Evolutionary conservation across 2,797 vertebrate genomes (phyloP).

Genomic region (Gymnothorax javanicus): DNA sequence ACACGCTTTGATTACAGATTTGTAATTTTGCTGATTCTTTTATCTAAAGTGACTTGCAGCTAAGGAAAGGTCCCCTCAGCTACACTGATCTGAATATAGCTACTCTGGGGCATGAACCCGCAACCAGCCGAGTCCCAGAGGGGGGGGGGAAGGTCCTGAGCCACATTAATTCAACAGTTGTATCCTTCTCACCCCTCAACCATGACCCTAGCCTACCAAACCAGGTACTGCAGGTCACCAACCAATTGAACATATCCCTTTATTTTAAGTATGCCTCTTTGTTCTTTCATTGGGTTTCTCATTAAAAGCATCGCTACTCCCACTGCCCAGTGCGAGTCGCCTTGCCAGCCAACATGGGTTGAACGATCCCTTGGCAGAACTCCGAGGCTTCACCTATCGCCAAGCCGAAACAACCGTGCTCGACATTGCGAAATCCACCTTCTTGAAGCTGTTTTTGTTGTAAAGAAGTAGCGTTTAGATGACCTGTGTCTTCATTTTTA

Average conservation of each 20-base stretch:
- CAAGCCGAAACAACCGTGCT: neutral
- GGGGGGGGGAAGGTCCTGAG: no score
- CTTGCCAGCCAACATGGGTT: neutral
- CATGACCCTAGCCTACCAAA: slow-evolving; percentile 72
- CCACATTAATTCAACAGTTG: slow-evolving; percentile 57
- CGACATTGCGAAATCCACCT: neutral
- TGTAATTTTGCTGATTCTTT: no score
- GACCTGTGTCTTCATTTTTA: slow-evolving; percentile 4
- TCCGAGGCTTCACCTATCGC: neutral
- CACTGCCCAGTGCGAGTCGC: neutral
- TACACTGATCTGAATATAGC: no score
- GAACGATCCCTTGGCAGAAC: neutral
- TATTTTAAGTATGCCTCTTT: slow-evolving; percentile 50
- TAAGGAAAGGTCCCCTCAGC: no score
- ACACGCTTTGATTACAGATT: neutral
- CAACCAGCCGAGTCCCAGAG: no score
- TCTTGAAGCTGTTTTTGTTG: neutral
- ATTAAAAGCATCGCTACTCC: neutral
- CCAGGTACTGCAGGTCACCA: slow-evolving; percentile 65
- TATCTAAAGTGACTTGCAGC: no score
- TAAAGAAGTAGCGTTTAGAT: slow-evolving; percentile 22
- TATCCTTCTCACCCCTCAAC: slow-evolving; percentile 63
- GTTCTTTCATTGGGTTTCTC: slow-evolving; percentile 33
- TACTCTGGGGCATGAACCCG: no score
- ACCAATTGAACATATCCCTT: slow-evolving; percentile 63